Base-by-base conservation (phyloP, 2,888 invertebrate species). In the Leucophora obtusa region DNA sequence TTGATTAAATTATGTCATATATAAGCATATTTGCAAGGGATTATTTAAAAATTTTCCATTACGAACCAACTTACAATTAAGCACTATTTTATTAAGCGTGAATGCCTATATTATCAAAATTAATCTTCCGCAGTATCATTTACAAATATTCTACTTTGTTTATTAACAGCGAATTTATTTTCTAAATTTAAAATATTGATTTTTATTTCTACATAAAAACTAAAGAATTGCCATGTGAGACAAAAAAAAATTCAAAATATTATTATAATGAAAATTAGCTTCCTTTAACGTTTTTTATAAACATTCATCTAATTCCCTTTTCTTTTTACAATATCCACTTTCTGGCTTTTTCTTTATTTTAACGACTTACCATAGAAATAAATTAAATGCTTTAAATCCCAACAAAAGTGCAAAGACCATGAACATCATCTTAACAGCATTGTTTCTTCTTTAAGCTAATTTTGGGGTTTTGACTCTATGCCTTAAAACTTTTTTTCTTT, bases 371-470 rank as follows among this genome's bases (percentile, higher is more conserved):
- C 73, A 73, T 43, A 43, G 51, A 70, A 76, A 76, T 76, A 69
- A 69, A 76, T 76, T 76, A 76, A 76, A 76, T 35, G 63, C 63
- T 63, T 76, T 63, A 76, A 76, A 69, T 63, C 75, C 69, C 28
- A 63, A 76, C 75, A 76, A 76, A 73, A 76, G 75, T 76, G 75
- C 75, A 76, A 76, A 76, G 63, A 70, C 75, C 69, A 69, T 76
- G 69, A 76, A 69, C 63, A 76, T 38, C 75, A 76, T 76, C 75
- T 76, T 76, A 76, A 70, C 63, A 70, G 63, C 58, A 69, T 69
- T 76, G 75, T 76, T 69, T 69, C 58, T 63, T 69, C 69, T 17
- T 76, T 76, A 76, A 76, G 75, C 75, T 76, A 70, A 76, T 76
- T 73, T 76, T 76, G 75, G 75, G 75, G 75, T 75, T 70, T 76